These are phyloP conservation scores for Pseudomyrmex gracilis DNA, from an alignment of 1,140 invertebrate genomes.

Conservation along the genomic window DNA sequence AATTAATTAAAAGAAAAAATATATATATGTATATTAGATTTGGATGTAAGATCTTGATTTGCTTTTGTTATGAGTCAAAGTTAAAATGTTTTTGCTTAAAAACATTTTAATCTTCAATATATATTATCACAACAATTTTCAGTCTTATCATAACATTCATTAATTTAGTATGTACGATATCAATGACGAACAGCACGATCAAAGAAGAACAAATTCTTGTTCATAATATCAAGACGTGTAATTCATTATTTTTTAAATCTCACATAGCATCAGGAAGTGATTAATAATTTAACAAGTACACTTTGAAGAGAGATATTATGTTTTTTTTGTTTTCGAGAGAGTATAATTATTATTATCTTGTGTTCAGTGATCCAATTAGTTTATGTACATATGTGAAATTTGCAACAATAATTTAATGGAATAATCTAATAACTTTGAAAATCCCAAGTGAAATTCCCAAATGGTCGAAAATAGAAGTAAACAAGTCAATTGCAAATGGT, in stretches of 20 bases:
- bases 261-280: too few species aligned
- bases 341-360: neutral
- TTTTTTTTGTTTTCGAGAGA: too few species aligned
- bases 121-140: too few species aligned
- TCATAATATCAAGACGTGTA: too few species aligned
- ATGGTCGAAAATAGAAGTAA: neutral
- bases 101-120: slow-evolving; percentile 1
- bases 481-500: neutral
- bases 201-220: neutral
- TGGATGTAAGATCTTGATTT: neutral
- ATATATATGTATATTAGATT: neutral
- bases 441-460: too few species aligned
- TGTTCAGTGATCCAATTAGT: neutral
- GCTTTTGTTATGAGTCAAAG: neutral
- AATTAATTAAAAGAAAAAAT: too few species aligned
- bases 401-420: slow-evolving; percentile 12
- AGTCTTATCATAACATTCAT: too few species aligned
- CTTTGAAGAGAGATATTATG: too few species aligned
- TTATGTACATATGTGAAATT: neutral
- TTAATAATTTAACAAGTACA: too few species aligned
- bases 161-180: neutral
- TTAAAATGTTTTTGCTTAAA: neutral
- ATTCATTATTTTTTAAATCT: too few species aligned
- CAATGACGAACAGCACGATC: neutral
- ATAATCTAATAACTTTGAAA: neutral